These are phyloP conservation scores for Poeciliopsis paucimaculata DNA, from an alignment of 2,797 vertebrate species.

Conservation along the genomic window DNA sequence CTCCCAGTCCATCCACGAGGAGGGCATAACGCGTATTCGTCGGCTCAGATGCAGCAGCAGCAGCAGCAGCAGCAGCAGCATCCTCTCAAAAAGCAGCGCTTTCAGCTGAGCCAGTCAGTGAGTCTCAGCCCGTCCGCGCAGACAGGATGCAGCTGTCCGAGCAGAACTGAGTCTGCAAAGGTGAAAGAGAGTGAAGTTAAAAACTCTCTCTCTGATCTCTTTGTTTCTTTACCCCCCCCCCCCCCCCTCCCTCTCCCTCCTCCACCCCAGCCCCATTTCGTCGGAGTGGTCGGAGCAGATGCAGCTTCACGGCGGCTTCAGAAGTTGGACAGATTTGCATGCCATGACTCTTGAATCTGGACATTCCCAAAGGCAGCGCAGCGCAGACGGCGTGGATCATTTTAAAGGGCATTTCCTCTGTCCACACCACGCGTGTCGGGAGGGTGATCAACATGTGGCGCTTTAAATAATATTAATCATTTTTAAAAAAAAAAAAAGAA, in stretches of 20 bases:
- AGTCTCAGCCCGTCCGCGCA: slow-evolving; percentile 31
- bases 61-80: slow-evolving; percentile 56
- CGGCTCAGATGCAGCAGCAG: slow-evolving; percentile 60
- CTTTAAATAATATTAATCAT: slow-evolving; percentile 34
- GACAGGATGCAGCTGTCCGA: slow-evolving; percentile 52
- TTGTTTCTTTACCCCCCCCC: slow-evolving; percentile 21
- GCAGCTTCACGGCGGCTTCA: slow-evolving; percentile 52
- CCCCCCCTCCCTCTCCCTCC: too few species aligned
- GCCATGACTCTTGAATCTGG: slow-evolving; percentile 63
- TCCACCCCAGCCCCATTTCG: not conserved
- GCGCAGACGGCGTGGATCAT: slow-evolving; percentile 38
- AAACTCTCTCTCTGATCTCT: slow-evolving; percentile 32
- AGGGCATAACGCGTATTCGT: slow-evolving; percentile 53
- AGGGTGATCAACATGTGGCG: slow-evolving; percentile 73
- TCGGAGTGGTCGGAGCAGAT: slow-evolving; percentile 56
- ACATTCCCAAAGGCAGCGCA: slow-evolving; percentile 50
- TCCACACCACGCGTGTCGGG: slow-evolving; percentile 23
- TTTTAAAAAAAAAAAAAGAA: slow-evolving; percentile 28
- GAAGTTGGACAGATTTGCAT: slow-evolving; percentile 70
- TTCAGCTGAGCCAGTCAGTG: slow-evolving; percentile 46
- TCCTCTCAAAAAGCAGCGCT: slow-evolving; percentile 43
- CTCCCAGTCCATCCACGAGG: slow-evolving; percentile 49
- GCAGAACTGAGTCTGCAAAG: slow-evolving; percentile 24
- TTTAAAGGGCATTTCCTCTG: slow-evolving; percentile 26
- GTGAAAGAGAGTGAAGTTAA: slow-evolving; percentile 21